Base-by-base conservation (phyloP, 2,113 vertebrate species). In the Dipodomys merriami region DNA sequence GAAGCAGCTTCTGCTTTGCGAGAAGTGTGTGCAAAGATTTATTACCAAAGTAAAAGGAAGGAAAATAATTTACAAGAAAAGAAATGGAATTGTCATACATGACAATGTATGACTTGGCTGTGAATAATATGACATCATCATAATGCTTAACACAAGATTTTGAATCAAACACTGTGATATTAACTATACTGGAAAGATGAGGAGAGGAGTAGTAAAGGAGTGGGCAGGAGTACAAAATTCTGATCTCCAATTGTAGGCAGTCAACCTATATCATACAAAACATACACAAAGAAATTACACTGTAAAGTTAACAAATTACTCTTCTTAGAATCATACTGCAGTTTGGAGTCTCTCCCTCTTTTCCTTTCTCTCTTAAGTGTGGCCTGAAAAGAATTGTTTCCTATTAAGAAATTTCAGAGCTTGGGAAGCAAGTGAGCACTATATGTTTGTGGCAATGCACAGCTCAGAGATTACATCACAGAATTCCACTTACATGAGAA, bases 331-430 rank as follows among this genome's bases (percentile, higher is more conserved):
- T 12, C 67, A 76, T 89, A 83, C 20, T 68, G n/a, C 10, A 65
- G 27, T 80, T 92, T 80, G 10, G 25, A 39, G 73, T 90, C 6
- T 39, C 6, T 44, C 73, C 23, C 23, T n/a, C 23, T 2, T 25
- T 86, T 5, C 19, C 0, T 49, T 30, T 35, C 33, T 69, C 33
- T 65, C 6, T 35, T 30, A 33, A 86, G 73, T 79, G 23, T 67
- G 44, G 27, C 67, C 76, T 80, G 44, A 87, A 96, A 85, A 2
- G 35, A 88, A 65, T 73, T 76, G 7, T 79, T 90, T 93, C 71
- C 77, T 91, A 4, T 84, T 93, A 90, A 76, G 30, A 87, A 87
- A 84, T 91, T 77, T 95, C 25, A 90, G 35, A 23, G 71, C 49
- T n/a, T 82, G 27, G 44, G 19, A 87, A 90, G 30, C 33, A 91